Base-by-base conservation (phyloP, 2,888 invertebrate species). In the Archips xylosteana region DNA sequence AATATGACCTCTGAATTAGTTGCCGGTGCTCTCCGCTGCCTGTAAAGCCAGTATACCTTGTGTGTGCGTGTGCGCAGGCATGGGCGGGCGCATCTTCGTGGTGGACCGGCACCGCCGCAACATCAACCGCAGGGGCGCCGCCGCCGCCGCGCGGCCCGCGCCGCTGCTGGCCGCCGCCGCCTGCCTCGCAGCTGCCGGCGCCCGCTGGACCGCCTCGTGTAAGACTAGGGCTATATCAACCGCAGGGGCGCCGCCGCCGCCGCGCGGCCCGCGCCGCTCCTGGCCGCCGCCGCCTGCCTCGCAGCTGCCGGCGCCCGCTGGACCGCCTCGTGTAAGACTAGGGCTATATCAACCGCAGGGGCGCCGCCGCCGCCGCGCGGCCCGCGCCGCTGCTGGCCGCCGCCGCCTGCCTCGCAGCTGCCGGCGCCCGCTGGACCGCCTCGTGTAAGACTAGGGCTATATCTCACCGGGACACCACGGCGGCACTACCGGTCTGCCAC, bases 11-110 rank as follows among this genome's bases (percentile, higher is more conserved):
- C n/a, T n/a, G n/a, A n/a, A n/a, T n/a, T n/a, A n/a, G n/a, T n/a
- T n/a, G n/a, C n/a, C n/a, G n/a, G n/a, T n/a, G n/a, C n/a, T n/a
- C n/a, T n/a, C n/a, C n/a, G n/a, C n/a, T n/a, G n/a, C n/a, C n/a
- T n/a, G n/a, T n/a, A n/a, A n/a, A n/a, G n/a, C n/a, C n/a, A n/a
- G n/a, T n/a, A n/a, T n/a, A n/a, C n/a, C n/a, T n/a, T n/a, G 23
- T 23, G 23, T 23, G 23, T 23, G 32, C n/a, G 36, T 1, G 36
- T 23, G 9, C 13, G 45, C 87, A 91, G 92, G 90, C 74, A 99
- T 99, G 98, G 99, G 99, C 76, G 98, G 98, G 95, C 98, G 98
- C 89, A 98, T 99, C 85, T 97, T 97, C 89, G 96, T 99, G 36
- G 97, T 99, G 70, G 98, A 99, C 90, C 96, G 95, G 70, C 97